Evolutionary conservation across 2,888 invertebrate genomes (phyloP).

Genomic region (Pharmacophagus antenor): DNA sequence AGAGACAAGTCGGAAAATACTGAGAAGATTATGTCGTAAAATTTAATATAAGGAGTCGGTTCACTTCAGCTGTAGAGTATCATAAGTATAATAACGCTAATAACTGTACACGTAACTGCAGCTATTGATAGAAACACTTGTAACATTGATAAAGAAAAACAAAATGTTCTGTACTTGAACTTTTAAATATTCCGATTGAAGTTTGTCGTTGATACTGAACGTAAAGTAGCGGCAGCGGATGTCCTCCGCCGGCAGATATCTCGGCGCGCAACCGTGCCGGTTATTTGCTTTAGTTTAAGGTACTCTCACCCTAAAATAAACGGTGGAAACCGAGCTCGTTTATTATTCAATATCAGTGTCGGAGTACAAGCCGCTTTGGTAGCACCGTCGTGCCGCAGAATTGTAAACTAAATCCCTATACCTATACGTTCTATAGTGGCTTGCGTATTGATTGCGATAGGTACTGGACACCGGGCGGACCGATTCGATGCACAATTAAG

Average conservation of each 20-base stretch:
- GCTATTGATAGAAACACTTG: no score
- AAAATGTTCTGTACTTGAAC: no score
- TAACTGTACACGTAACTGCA: no score
- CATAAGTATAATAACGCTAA: no score
- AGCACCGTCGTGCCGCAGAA: background rate
- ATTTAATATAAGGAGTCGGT: no score
- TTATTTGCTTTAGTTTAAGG: slow-evolving; percentile 28
- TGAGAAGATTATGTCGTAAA: no score
- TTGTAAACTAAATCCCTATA: slow-evolving; percentile 4
- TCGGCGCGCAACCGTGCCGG: slow-evolving; percentile 7
- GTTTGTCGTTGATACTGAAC: background rate
- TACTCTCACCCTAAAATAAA: slow-evolving; percentile 30
- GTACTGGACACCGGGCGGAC: slow-evolving; percentile 29
- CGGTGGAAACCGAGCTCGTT: slow-evolving; percentile 31
- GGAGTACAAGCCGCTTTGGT: slow-evolving; percentile 9
- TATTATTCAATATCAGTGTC: slow-evolving; percentile 31
- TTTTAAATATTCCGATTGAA: background rate
- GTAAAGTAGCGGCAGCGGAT: slow-evolving; percentile 10
- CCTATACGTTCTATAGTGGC: slow-evolving; percentile 16
- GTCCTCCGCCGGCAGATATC: slow-evolving; percentile 15
- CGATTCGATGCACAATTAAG: slow-evolving; percentile 57
- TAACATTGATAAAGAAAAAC: no score
- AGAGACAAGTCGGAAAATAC: no score
- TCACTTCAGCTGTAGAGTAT: no score
- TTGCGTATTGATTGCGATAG: slow-evolving; percentile 11